Evolutionary conservation across 2,113 vertebrate genomes (phyloP).

Genomic region (Rhodinocichla rosea): DNA sequence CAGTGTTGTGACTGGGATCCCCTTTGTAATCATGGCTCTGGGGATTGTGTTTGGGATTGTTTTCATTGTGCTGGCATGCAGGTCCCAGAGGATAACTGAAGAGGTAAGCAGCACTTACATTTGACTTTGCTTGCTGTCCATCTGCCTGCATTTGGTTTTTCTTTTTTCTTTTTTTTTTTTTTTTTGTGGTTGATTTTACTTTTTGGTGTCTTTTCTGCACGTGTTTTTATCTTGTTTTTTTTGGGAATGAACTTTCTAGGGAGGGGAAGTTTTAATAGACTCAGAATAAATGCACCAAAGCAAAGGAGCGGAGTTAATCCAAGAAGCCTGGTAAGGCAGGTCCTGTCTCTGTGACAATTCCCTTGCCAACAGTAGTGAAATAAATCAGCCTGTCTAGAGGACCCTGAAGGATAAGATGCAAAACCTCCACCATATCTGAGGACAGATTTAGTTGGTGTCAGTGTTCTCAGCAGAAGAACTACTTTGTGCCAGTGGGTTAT

Average conservation of each 20-base stretch:
- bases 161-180: neutral
- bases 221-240: constrained; percentile 18
- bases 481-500: neutral
- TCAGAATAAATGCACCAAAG: constrained; percentile 47
- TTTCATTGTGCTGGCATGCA: constrained; percentile 82
- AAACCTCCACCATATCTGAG: neutral
- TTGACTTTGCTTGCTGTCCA: neutral
- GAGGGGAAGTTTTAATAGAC: constrained; percentile 61
- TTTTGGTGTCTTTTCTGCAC: neutral
- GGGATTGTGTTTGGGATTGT: constrained; percentile 83
- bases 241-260: constrained; percentile 54
- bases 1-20: constrained; percentile 81
- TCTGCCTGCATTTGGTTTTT: neutral
- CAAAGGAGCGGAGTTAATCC: constrained; percentile 20
- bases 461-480: neutral
- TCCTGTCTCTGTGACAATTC: neutral
- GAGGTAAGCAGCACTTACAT: constrained; percentile 74
- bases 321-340: constrained; percentile 51
- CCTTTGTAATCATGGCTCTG: constrained; percentile 86
- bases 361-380: neutral
- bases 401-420: neutral
- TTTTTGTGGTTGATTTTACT: neutral
- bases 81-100: constrained; percentile 68
- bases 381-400: constrained; percentile 50
- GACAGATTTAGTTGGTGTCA: neutral